Evolutionary conservation across 2,888 invertebrate species (phyloP).

Genomic region (Branchipolynoe longqiensis): DNA sequence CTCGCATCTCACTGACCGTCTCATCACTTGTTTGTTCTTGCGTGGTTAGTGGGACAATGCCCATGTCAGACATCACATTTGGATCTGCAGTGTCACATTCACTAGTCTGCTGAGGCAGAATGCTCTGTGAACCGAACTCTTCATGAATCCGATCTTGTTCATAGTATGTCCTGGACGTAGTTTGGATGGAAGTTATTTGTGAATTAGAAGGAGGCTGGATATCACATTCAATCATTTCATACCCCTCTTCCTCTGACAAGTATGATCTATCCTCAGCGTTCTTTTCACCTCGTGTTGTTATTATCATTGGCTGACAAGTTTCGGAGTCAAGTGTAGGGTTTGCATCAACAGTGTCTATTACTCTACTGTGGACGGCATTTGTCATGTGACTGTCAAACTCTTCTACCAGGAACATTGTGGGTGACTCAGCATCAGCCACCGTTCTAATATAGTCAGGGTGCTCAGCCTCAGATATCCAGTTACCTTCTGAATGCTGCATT

Average conservation of each 20-base stretch:
- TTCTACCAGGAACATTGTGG: too few relatives aligned
- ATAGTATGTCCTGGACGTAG: too few relatives aligned
- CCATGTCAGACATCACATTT: too few relatives aligned
- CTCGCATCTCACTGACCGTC: too few relatives aligned
- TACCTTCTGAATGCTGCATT: not conserved
- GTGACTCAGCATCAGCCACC: too few relatives aligned
- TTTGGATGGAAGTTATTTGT: too few relatives aligned
- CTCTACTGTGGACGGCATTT: not conserved
- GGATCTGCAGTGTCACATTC: not conserved
- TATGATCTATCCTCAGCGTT: not conserved
- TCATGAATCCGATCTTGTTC: too few relatives aligned
- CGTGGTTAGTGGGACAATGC: too few relatives aligned
- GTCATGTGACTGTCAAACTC: not conserved
- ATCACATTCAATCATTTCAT: not conserved
- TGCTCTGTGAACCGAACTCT: not conserved
- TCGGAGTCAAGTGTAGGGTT: not conserved
- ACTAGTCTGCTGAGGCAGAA: not conserved
- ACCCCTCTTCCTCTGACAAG: conserved; percentile 7
- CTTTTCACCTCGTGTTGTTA: not conserved
- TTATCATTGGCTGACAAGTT: not conserved
- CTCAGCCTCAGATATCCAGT: not conserved
- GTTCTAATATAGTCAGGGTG: not conserved
- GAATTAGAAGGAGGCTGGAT: not conserved
- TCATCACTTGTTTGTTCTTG: too few relatives aligned
- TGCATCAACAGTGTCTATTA: not conserved